phyloP scores from a whole-genome alignment of 2,797 vertebrate genomes.

The Telmatherina bonti region DNA sequence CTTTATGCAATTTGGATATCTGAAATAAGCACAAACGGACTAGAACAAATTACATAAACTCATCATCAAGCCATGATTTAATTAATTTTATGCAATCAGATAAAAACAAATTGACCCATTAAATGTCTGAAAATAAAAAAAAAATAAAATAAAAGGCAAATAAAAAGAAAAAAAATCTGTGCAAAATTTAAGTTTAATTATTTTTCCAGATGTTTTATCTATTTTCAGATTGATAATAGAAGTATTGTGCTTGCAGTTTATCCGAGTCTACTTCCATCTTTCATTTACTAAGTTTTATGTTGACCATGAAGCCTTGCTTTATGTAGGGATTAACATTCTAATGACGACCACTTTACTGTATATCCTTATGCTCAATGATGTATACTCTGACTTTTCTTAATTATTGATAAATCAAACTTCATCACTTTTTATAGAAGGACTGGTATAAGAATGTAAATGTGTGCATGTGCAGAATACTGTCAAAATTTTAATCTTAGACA shows the following conservation, averaged over 20 bases:
- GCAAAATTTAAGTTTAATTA: not conserved
- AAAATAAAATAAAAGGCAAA: not conserved
- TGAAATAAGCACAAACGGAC: too few species aligned
- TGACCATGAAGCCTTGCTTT: too few species aligned
- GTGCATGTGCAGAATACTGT: too few species aligned
- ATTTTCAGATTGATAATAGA: not conserved
- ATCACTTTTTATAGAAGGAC: too few species aligned
- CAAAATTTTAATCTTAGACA: too few species aligned
- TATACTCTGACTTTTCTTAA: not conserved
- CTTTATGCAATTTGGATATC: too few species aligned
- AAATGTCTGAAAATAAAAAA: not conserved
- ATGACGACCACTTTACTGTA: too few species aligned
- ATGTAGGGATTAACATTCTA: too few species aligned
- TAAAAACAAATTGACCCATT: not conserved
- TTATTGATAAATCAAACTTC: not conserved
- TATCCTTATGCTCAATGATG: not conserved
- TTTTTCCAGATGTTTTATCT: not conserved
- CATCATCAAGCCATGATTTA: not conserved
- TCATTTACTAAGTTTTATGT: not conserved
- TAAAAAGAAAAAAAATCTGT: too few species aligned
- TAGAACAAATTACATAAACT: not conserved
- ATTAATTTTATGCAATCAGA: not conserved
- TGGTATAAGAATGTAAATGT: too few species aligned
- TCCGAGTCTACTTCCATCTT: not conserved
- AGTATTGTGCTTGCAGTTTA: not conserved